These are phyloP conservation scores for Dione vanillae DNA, from an alignment of 2,888 invertebrate genomes.

Conservation along the genomic window DNA sequence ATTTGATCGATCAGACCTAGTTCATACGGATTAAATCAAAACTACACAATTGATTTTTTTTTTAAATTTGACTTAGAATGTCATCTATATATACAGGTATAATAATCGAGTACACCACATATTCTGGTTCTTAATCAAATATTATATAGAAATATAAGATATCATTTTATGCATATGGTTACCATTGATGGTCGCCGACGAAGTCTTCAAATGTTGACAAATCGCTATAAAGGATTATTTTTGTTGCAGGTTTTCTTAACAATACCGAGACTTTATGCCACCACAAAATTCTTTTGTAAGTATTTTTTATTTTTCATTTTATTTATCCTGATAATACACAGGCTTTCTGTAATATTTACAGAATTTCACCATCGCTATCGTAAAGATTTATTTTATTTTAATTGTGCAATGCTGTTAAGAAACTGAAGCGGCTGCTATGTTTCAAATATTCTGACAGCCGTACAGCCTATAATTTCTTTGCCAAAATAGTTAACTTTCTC, in stretches of 20 bases:
- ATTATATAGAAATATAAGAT: too few species aligned
- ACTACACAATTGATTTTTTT: too few species aligned
- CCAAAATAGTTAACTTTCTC: slow-evolving; percentile 80
- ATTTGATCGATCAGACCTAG: too few species aligned
- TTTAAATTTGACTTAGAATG: too few species aligned
- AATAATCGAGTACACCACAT: too few species aligned
- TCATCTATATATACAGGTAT: too few species aligned
- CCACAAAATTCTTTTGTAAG: slow-evolving; percentile 69
- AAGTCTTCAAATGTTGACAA: too few species aligned
- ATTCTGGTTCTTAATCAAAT: too few species aligned
- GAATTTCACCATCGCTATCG: neutral
- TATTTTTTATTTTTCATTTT: slow-evolving; percentile 50
- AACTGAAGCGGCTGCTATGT: slow-evolving; percentile 59
- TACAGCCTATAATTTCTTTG: slow-evolving; percentile 69
- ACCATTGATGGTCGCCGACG: too few species aligned
- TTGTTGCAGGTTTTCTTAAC: slow-evolving; percentile 75
- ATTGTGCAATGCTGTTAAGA: slow-evolving; percentile 61
- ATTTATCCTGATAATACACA: too few species aligned
- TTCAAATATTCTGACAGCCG: slow-evolving; percentile 49
- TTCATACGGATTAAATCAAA: too few species aligned
- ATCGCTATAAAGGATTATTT: neutral
- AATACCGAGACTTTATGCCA: slow-evolving; percentile 72
- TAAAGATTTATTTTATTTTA: slow-evolving; percentile 37
- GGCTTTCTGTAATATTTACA: neutral
- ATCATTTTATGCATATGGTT: too few species aligned